phyloP scores from a whole-genome alignment of 2,797 vertebrate genomes.

The Anguilla obscura region DNA sequence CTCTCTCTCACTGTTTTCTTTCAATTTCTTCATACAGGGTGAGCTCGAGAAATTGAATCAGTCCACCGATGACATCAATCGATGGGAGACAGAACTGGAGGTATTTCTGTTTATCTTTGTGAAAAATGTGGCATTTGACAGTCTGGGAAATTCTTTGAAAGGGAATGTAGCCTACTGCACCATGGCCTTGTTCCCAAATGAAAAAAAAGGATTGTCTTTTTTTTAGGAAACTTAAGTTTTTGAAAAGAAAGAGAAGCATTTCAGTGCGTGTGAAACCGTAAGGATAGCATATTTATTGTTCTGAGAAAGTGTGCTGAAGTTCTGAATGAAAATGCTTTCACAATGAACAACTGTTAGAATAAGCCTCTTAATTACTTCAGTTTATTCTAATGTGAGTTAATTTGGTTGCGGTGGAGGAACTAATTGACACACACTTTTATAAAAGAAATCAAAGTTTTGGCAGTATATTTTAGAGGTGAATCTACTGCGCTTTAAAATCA shows the following conservation, averaged over 20 bases:
- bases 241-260: not conserved
- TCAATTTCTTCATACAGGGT: slow-evolving; percentile 75
- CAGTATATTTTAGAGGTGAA: not conserved
- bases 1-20: slow-evolving; percentile 18
- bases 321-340: not conserved
- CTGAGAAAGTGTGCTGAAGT: not conserved
- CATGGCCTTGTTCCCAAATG: not conserved
- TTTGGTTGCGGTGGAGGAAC: not conserved
- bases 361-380: not conserved
- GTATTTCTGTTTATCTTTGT: slow-evolving; percentile 63
- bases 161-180: not conserved
- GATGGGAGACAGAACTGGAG: slow-evolving; percentile 94
- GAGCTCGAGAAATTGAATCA: slow-evolving; percentile 97
- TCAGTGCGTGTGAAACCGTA: not conserved
- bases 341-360: not conserved
- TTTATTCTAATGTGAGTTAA: not conserved
- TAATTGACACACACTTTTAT: not conserved
- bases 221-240: not conserved
- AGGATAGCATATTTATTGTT: not conserved
- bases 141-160: slow-evolving; percentile 37
- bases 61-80: slow-evolving; percentile 94
- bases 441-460: not conserved
- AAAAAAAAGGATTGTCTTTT: not conserved
- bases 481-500: not conserved
- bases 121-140: not conserved